Percentiles rank a stretch among this genome's conserved stretches.
These are phyloP conservation scores for Lamprotornis superbus DNA, from an alignment of 2,113 vertebrate genomes.

Conservation along the genomic window DNA sequence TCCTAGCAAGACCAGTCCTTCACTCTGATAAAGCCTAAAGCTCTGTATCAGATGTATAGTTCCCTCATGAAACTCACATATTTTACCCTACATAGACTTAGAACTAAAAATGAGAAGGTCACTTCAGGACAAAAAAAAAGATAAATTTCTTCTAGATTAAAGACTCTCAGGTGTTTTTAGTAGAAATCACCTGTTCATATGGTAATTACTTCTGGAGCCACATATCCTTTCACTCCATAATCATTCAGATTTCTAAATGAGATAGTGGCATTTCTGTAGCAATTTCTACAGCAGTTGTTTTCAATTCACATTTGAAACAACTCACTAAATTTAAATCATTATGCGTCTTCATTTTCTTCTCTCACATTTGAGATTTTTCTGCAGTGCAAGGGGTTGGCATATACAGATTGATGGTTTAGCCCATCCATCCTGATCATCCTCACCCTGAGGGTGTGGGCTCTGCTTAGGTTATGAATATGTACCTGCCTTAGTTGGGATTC, in stretches of 20 bases:
- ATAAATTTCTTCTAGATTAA: neutral
- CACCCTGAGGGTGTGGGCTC: neutral
- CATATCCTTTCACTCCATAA: neutral
- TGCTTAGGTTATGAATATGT: neutral
- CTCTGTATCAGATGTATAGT: neutral
- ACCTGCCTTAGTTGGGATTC: neutral
- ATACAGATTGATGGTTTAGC: neutral
- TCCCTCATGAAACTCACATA: neutral
- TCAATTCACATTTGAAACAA: neutral
- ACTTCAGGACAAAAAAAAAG: slow-evolving; percentile 9
- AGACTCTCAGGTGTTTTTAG: neutral
- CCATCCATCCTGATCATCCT: neutral
- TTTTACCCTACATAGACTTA: neutral
- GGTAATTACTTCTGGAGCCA: neutral
- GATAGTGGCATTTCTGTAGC: neutral
- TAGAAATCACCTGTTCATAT: neutral
- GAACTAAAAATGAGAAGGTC: neutral
- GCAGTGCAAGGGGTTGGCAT: neutral
- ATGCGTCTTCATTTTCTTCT: neutral
- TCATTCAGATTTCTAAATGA: neutral
- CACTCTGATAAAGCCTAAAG: neutral
- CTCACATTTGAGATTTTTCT: neutral
- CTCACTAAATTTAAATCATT: neutral
- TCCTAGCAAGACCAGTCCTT: neutral
- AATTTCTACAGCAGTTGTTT: neutral